Evolutionary conservation across 1,140 invertebrate genomes (phyloP).

Genomic region (Chlorops oryzae): DNA sequence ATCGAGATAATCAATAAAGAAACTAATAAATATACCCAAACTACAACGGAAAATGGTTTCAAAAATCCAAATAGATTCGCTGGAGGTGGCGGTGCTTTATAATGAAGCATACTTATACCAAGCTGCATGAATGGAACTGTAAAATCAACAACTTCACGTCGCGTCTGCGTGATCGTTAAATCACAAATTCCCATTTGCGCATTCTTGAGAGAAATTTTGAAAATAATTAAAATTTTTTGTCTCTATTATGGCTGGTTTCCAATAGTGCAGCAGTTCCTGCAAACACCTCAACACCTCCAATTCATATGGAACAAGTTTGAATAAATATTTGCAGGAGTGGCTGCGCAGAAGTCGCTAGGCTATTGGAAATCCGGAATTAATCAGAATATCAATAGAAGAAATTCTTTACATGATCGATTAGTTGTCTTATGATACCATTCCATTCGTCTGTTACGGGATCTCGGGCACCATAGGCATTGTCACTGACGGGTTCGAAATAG

Average conservation of each 20-base stretch:
- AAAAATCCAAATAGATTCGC: slow-evolving; percentile 86
- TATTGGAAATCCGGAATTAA: too few species aligned
- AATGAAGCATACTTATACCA: slow-evolving; percentile 79
- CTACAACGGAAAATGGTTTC: slow-evolving; percentile 80
- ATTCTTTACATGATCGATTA: slow-evolving; percentile 63
- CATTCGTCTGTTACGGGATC: slow-evolving; percentile 64
- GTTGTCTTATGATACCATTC: slow-evolving; percentile 78
- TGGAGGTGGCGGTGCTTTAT: slow-evolving; percentile 78
- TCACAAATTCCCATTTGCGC: slow-evolving; percentile 86
- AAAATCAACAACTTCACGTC: slow-evolving; percentile 78
- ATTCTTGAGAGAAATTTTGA: slow-evolving; percentile 52
- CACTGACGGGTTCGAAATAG: slow-evolving; percentile 62
- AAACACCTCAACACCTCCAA: too few species aligned
- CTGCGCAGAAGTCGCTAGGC: too few species aligned
- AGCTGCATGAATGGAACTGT: slow-evolving; percentile 87
- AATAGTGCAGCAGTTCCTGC: too few species aligned
- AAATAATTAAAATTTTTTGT: background rate
- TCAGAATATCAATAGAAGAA: too few species aligned
- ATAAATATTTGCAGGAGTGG: too few species aligned
- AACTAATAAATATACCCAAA: slow-evolving; percentile 91
- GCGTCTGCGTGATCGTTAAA: slow-evolving; percentile 79
- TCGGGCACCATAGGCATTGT: slow-evolving; percentile 64
- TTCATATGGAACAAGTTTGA: too few species aligned
- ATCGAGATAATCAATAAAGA: slow-evolving; percentile 87
- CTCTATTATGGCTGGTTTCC: too few species aligned